Base-by-base conservation (phyloP, 2,797 vertebrate species). In the Darevskia mixta region DNA sequence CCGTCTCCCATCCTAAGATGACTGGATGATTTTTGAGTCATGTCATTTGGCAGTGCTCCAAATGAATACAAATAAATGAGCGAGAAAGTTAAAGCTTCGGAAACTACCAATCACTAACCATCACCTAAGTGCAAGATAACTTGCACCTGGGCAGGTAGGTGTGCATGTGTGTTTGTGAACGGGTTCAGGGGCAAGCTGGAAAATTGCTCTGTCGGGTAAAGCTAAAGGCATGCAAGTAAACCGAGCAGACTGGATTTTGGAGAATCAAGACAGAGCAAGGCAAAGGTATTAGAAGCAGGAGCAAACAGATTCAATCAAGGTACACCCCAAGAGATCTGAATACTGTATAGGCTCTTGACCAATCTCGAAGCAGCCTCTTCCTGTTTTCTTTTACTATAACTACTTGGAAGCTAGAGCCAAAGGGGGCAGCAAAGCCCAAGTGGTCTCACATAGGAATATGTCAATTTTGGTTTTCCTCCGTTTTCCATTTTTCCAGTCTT, bases 21-120 rank as follows among this genome's bases (percentile, higher is more conserved):
- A 69, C 45, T n/a, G 75, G 49, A 25, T 78, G 38, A n/a, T 66
- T 85, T 79, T 75, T 75, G 9, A 85, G 58, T 11, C 61, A 35
- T 58, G 58, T 49, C 61, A 76, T 41, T 75, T 80, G 69, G 25
- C 80, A 49, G 25, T 80, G 69, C 61, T 73, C 55, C 18, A 79
- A 83, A 55, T 79, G 75, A 78, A 41, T 78, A 27, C 5, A 55
- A 71, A 55, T 38, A 43, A 38, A 75, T 85, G 38, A 88, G 77
- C 32, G 25, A 27, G 79, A 84, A 78, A 82, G 10, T 35, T 17
- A 49, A 88, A 83, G 18, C 38, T 72, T 17, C 61, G 10, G 69
- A 80, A 75, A 66, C 79, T 85, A 64, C 73, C 64, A 80, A 79
- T 88, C 29, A 73, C 18, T 43, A 75, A 25, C 5, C 38, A 66